Conservation (phyloP, 1,140 invertebrate genomes). For the Drosophila prosaltans region DNA sequence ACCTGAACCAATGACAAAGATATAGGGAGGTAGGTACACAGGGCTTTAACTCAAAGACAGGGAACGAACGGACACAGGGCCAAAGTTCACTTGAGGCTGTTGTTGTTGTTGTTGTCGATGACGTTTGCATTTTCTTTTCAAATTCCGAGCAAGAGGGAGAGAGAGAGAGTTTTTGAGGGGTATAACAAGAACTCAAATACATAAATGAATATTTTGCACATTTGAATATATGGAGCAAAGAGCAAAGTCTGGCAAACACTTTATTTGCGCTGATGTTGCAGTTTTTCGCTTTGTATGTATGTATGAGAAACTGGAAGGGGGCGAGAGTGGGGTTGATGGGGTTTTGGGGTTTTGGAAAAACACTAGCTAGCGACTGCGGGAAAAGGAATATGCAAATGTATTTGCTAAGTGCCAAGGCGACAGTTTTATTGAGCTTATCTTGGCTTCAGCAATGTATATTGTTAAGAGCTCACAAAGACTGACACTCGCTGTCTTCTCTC, state of each 20-base stretch:
- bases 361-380: background rate
- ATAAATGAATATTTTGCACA: conserved; percentile 74
- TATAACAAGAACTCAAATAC: conserved; percentile 33
- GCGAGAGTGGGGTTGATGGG: background rate
- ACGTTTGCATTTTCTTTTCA: conserved; percentile 73
- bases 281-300: conserved; percentile 41
- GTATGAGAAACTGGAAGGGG: background rate
- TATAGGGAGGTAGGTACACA: too few relatives aligned
- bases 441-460: conserved; percentile 33
- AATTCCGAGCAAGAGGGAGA: conserved; percentile 4
- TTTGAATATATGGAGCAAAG: conserved; percentile 62
- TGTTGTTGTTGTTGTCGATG: conserved; percentile 58
- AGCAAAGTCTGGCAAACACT: conserved; percentile 55
- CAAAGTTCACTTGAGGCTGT: conserved; percentile 47
- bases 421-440: conserved; percentile 79
- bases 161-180: background rate
- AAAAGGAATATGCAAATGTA: conserved; percentile 64
- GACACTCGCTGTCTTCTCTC: conserved; percentile 14
- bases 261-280: conserved; percentile 75
- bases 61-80: background rate
- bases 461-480: conserved; percentile 2
- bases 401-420: conserved; percentile 75
- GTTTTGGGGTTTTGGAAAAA: background rate
- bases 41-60: background rate
- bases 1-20: background rate